Conservation (phyloP, 2,888 invertebrate species). For the Callosobruchus maculatus region DNA sequence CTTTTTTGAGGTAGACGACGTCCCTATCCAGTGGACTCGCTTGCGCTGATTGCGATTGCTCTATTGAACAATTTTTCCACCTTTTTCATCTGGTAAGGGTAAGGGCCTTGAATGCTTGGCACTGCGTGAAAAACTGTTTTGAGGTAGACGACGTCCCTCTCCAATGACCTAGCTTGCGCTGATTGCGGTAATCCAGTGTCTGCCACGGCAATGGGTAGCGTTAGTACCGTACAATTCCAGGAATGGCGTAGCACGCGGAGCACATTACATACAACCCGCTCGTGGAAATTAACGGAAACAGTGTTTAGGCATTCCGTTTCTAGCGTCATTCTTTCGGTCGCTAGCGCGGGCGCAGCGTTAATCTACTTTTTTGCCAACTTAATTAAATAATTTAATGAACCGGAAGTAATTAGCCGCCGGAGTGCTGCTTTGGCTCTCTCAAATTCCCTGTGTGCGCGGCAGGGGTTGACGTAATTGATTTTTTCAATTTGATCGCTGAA, state of each 20-base stretch:
- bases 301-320: background rate
- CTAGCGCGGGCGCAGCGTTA: background rate
- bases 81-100: no score
- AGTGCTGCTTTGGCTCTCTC: background rate
- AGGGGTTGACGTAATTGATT: background rate
- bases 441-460: background rate
- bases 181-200: no score
- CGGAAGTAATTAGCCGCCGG: conserved; percentile 8
- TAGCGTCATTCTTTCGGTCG: background rate
- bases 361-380: conserved; percentile 8
- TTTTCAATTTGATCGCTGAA: background rate
- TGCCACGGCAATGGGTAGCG: background rate
- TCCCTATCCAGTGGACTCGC: no score
- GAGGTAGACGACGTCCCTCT: no score
- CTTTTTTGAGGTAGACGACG: no score
- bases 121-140: no score
- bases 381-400: conserved; percentile 12
- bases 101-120: no score
- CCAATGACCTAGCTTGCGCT: no score
- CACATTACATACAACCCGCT: background rate
- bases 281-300: background rate
- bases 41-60: no score
- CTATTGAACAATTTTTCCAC: no score
- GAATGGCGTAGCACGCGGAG: background rate
- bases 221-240: background rate